phyloP scores from a whole-genome alignment of 2,797 vertebrate species.

The Pantherophis vulpinus region DNA sequence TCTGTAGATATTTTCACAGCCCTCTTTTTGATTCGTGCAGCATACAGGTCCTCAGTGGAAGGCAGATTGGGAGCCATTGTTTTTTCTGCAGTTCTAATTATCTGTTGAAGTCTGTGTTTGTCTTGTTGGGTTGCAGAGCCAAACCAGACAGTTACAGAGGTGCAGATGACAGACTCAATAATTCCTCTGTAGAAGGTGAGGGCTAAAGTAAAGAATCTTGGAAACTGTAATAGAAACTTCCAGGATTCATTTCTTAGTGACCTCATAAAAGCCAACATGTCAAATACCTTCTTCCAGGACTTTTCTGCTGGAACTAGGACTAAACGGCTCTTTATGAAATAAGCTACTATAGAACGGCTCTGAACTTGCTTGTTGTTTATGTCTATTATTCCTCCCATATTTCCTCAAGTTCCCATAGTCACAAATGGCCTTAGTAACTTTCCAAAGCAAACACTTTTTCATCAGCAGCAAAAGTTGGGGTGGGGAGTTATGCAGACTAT shows the following conservation, averaged over 20 bases:
- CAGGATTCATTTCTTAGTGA: not conserved
- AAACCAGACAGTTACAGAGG: too few species aligned
- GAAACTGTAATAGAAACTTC: not conserved
- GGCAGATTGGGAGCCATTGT: too few species aligned
- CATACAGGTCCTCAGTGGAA: too few species aligned
- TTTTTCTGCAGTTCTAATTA: too few species aligned
- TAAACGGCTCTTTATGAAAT: not conserved
- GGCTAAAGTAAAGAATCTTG: not conserved
- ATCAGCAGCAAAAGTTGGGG: not conserved
- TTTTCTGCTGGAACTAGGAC: not conserved
- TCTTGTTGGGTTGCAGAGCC: too few species aligned
- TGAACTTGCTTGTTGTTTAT: not conserved
- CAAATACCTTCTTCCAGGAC: not conserved
- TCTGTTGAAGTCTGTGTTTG: too few species aligned
- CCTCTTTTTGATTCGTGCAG: too few species aligned
- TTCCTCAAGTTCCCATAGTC: not conserved
- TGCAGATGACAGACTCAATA: too few species aligned
- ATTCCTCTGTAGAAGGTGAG: not conserved
- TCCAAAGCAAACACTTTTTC: not conserved
- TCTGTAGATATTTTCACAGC: too few species aligned
- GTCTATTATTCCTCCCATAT: not conserved
- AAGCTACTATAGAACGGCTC: not conserved
- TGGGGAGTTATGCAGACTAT: not conserved
- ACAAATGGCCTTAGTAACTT: not conserved
- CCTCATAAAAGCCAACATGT: not conserved